These are phyloP conservation scores for Amphilophus citrinellus DNA, from an alignment of 2,113 vertebrate genomes.

Conservation along the genomic window DNA sequence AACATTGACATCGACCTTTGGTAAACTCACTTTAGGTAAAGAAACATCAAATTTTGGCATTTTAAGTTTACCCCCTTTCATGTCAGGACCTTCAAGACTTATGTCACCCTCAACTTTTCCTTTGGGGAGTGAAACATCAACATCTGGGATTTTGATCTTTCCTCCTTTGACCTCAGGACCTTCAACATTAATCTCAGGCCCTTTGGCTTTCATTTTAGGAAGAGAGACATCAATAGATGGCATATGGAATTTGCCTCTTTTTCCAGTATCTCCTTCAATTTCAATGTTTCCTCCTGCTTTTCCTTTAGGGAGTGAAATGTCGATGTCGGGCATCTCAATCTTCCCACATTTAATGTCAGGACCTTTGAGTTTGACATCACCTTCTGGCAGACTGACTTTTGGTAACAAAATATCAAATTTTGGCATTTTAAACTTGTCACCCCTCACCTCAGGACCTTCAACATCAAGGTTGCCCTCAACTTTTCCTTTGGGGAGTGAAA, in stretches of 20 bases:
- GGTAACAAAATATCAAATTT: slow-evolving; percentile 21
- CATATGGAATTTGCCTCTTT: slow-evolving; percentile 58
- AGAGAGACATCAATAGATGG: slow-evolving; percentile 58
- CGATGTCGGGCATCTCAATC: neutral
- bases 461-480: slow-evolving; percentile 32
- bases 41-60: slow-evolving; percentile 50
- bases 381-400: neutral
- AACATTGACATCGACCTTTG: slow-evolving; percentile 12
- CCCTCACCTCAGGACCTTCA: slow-evolving; percentile 44
- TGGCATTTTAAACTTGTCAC: slow-evolving; percentile 40
- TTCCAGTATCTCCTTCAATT: neutral
- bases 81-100: neutral
- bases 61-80: slow-evolving; percentile 50
- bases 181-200: neutral
- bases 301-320: slow-evolving; percentile 46
- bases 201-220: slow-evolving; percentile 40
- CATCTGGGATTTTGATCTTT: no score
- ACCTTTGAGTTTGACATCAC: neutral
- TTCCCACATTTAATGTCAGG: neutral
- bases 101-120: no score
- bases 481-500: no score
- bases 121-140: no score
- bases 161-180: no score
- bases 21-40: slow-evolving; percentile 29
- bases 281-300: slow-evolving; percentile 22